A percentile compares a stretch with the other conserved stretches of the same genome.
phyloP scores from a whole-genome alignment of 1,140 invertebrate species.

The Andrena cerasifolii region DNA sequence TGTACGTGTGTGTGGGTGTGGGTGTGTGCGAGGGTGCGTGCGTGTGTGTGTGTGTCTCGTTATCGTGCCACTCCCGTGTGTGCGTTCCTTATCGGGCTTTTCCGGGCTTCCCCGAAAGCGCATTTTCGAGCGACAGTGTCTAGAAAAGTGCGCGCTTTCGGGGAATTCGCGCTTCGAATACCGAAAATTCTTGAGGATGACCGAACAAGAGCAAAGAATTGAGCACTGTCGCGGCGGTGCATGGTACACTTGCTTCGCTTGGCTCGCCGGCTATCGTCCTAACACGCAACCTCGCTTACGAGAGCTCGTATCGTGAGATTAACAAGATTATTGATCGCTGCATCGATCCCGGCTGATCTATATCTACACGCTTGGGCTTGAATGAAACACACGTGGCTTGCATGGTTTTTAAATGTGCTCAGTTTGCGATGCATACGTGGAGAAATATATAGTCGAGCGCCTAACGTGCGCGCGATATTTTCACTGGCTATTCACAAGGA shows the following conservation, averaged over 20 bases:
- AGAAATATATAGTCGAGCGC: conserved; percentile 12
- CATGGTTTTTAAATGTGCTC: conserved; percentile 21
- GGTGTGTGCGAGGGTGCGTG: conserved; percentile 60
- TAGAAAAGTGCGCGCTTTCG: conserved; percentile 34
- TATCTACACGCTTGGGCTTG: conserved; percentile 14
- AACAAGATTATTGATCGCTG: background rate
- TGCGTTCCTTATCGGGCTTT: conserved; percentile 51
- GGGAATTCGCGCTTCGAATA: background rate
- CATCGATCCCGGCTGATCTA: conserved; percentile 18
- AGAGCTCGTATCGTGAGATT: too few relatives aligned
- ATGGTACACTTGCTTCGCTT: conserved; percentile 27
- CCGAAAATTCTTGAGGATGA: conserved; percentile 21
- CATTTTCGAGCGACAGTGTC: background rate
- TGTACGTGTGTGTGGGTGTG: conserved; percentile 67
- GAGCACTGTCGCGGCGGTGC: conserved; percentile 6
- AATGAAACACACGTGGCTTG: conserved; percentile 29
- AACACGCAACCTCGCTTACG: background rate
- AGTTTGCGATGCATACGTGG: conserved; percentile 3
- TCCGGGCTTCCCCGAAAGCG: conserved; percentile 24
- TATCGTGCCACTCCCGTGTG: conserved; percentile 51
- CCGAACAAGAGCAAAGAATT: conserved; percentile 14
- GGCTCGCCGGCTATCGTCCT: conserved; percentile 19
- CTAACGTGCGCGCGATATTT: too few relatives aligned
- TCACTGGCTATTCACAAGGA: too few relatives aligned
- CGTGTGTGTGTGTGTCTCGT: conserved; percentile 60